Evolutionary conservation across 2,888 invertebrate genomes (phyloP).

Genomic region (Timema podura): DNA sequence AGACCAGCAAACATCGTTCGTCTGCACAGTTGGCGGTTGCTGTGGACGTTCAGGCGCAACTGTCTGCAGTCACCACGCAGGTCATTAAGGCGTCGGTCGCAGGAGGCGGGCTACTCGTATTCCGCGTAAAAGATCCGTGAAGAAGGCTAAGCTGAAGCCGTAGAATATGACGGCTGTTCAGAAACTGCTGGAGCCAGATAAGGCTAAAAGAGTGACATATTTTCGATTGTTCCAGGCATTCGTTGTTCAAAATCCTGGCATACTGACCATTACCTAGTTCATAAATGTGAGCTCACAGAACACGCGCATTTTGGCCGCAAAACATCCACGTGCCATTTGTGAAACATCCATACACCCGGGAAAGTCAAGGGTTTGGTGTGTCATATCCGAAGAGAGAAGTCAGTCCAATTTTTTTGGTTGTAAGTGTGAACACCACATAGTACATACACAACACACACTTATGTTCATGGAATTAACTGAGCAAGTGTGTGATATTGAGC

Average conservation of each 20-base stretch:
- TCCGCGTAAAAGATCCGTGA: neutral
- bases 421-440: neutral
- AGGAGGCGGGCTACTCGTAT: neutral
- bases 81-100: neutral
- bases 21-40: slow-evolving; percentile 4
- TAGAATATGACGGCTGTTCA: neutral
- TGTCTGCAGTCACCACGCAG: neutral
- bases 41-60: slow-evolving; percentile 7
- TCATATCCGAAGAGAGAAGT: neutral
- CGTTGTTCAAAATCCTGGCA: too few relatives aligned
- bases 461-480: neutral
- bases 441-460: neutral
- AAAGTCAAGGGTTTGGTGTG: too few relatives aligned
- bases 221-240: too few relatives aligned
- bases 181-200: too few relatives aligned
- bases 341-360: neutral
- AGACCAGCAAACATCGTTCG: slow-evolving; percentile 8
- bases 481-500: slow-evolving; percentile 2
- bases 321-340: neutral
- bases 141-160: neutral
- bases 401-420: neutral
- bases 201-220: too few relatives aligned
- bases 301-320: neutral
- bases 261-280: too few relatives aligned
- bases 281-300: neutral